Evolutionary conservation across 2,888 invertebrate species (phyloP).

Genomic region (Limnephilus auricula): DNA sequence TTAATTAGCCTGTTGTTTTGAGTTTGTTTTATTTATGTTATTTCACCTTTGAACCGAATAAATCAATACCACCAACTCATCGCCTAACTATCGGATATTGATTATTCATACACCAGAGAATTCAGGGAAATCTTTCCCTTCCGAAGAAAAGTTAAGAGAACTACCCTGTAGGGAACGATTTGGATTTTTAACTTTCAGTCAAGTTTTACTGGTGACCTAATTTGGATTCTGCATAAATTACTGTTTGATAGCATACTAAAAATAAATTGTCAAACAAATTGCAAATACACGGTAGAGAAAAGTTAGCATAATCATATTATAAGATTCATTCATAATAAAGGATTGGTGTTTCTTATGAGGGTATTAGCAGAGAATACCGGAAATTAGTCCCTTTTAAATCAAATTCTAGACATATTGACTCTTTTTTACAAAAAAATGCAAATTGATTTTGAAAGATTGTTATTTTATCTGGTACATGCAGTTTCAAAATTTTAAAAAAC

Average conservation of each 20-base stretch:
- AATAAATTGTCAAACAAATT: background rate
- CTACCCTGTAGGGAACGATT: background rate
- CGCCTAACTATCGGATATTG: background rate
- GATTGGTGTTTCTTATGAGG: too few species aligned
- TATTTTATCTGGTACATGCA: too few species aligned
- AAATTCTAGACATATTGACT: too few species aligned
- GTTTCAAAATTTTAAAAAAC: too few species aligned
- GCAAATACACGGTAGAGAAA: background rate
- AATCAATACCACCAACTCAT: background rate
- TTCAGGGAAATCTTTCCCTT: background rate
- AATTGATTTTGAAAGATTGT: too few species aligned
- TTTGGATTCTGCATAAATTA: background rate
- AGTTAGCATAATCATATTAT: background rate
- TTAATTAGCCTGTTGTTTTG: background rate
- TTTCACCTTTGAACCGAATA: background rate
- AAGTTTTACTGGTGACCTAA: conserved; percentile 2
- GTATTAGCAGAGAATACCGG: too few species aligned
- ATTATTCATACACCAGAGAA: background rate
- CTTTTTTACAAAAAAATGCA: too few species aligned
- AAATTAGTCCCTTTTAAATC: too few species aligned
- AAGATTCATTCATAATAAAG: too few species aligned
- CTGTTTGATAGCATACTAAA: background rate
- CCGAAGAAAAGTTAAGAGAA: background rate
- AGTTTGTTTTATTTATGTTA: background rate
- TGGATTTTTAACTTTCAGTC: background rate